Conservation (phyloP, 1,140 invertebrate species). For the Sycophila sp. region DNA sequence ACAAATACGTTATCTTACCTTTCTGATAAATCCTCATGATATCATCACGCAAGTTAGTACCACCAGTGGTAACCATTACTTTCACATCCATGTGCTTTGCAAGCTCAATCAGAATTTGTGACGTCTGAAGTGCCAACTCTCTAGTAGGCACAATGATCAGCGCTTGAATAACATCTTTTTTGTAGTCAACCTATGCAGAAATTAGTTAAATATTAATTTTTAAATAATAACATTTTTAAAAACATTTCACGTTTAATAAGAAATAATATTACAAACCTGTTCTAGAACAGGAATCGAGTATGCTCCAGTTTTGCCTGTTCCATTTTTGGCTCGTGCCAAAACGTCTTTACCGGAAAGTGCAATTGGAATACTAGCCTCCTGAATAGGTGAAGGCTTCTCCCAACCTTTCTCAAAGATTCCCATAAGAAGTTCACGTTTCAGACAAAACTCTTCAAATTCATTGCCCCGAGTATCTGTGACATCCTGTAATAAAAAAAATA, state of each 20-base stretch:
- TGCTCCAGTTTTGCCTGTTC: constrained; percentile 99
- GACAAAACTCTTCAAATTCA: constrained; percentile 99
- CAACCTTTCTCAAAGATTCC: constrained; percentile 99
- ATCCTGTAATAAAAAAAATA: constrained; percentile 75
- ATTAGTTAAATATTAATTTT: constrained; percentile 3
- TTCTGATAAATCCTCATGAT: constrained; percentile 99
- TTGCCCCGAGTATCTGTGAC: constrained; percentile 99
- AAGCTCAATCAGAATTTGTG: constrained; percentile 99
- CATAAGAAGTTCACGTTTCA: constrained; percentile 97
- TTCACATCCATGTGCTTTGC: constrained; percentile 95
- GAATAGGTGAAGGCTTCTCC: constrained; percentile 99
- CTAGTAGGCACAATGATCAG: constrained; percentile 98
- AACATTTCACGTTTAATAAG: neutral
- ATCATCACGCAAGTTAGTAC: constrained; percentile 98
- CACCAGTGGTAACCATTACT: constrained; percentile 99
- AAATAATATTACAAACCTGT: constrained; percentile 62
- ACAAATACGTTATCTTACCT: constrained; percentile 69
- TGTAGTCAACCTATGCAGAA: constrained; percentile 80
- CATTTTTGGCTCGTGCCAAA: constrained; percentile 98
- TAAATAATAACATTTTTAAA: neutral
- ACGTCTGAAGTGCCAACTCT: constrained; percentile 98
- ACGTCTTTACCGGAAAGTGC: constrained; percentile 98
- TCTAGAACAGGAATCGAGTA: constrained; percentile 99
- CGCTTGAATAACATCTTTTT: constrained; percentile 93
- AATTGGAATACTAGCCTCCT: constrained; percentile 98